Conservation (phyloP, 1,140 invertebrate species). For the Wiebesia pumilae region DNA sequence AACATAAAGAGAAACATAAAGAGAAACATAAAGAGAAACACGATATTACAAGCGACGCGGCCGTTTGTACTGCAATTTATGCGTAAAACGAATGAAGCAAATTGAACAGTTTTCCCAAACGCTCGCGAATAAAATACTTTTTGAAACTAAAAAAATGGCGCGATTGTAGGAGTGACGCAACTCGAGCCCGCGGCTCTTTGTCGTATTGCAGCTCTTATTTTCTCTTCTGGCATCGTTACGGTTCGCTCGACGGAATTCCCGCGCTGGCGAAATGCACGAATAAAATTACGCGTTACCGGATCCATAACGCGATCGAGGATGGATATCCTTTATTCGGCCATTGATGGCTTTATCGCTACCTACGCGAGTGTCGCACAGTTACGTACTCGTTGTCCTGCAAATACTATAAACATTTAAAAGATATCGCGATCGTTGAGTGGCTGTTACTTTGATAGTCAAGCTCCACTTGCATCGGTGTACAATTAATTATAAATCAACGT, state of each 20-base stretch:
- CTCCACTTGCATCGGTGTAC: neutral
- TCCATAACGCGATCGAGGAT: no score
- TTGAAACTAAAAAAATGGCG: no score
- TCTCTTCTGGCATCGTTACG: neutral
- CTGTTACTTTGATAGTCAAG: neutral
- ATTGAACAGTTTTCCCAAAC: no score
- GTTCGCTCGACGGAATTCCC: no score
- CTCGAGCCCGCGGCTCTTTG: no score
- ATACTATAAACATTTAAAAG: no score
- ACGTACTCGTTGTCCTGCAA: neutral
- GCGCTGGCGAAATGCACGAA: neutral
- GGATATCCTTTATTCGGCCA: neutral
- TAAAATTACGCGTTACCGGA: neutral
- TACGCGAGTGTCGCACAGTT: neutral
- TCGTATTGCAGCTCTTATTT: neutral
- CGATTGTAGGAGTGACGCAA: no score
- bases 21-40: slow-evolving; percentile 1
- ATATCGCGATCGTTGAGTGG: no score
- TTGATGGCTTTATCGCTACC: neutral
- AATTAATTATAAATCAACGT: neutral
- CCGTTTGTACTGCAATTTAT: neutral
- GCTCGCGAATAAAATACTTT: no score
- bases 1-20: no score
- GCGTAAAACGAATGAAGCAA: neutral
- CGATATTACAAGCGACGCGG: neutral